Conservation (phyloP, 2,797 vertebrate species). For the Sarcoramphus papa region DNA sequence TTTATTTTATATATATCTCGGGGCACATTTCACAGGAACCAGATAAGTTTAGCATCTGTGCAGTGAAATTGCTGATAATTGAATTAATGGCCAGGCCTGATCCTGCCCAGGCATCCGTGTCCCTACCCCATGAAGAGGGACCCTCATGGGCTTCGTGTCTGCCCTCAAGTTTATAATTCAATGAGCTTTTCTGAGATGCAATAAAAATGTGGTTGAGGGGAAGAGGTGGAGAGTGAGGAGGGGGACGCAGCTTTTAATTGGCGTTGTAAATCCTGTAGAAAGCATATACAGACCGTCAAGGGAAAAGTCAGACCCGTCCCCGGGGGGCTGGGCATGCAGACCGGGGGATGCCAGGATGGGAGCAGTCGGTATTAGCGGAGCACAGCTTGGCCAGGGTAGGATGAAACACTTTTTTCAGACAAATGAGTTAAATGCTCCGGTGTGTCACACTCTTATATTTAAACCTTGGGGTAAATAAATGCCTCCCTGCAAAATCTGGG, state of each 20-base stretch:
- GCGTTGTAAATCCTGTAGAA: neutral
- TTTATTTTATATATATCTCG: neutral
- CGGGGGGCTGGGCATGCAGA: neutral
- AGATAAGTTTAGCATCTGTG: slow-evolving; percentile 15
- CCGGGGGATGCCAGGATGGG: neutral
- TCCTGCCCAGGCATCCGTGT: neutral
- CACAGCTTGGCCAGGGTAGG: neutral
- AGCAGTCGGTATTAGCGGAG: neutral
- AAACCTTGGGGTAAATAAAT: neutral
- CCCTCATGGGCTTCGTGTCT: neutral
- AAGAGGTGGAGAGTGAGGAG: neutral
- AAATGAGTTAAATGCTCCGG: neutral
- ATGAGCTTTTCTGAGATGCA: neutral
- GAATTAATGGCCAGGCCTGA: neutral
- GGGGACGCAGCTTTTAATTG: neutral
- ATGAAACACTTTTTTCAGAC: neutral
- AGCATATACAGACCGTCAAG: neutral
- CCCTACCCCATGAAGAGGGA: neutral
- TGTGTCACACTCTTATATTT: neutral
- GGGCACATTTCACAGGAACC: neutral
- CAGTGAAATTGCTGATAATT: neutral
- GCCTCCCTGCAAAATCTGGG: neutral
- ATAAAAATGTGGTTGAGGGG: neutral
- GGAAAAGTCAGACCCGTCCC: neutral
- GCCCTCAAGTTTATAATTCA: neutral